Evolutionary conservation across 2,797 vertebrate species (phyloP), one percentile per base, ranked within the genome.

Genomic region (Rhabdophis nuchalis): DNA sequence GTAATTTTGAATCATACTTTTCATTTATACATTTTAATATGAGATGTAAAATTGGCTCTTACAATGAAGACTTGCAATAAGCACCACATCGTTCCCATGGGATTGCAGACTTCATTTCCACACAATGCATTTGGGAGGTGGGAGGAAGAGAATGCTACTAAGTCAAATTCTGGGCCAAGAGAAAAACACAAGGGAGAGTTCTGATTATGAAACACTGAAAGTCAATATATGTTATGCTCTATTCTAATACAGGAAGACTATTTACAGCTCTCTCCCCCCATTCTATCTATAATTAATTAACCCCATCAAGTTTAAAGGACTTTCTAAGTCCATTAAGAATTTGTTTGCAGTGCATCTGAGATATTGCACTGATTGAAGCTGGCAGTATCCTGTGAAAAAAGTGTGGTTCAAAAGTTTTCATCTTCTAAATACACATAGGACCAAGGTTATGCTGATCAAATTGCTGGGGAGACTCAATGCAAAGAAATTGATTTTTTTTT

Each of bases 11-110:
- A 50, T 90, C 20, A 29, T 41, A 32, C 85, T 92, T 88, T 85
- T 90, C 50, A 88, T 92, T 90, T 89, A 87, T 20, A 64, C 64
- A 52, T 29, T 95, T 85, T 93, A 85, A 41, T 27, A 86, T 86
- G 88, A 91, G 41, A 92, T 18, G 29, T 54, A 72, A 93, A 77
- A 90, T 91, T 32, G 14, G 29, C 27, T 91, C 12, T 58, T 86
- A 92, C 52, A 89, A 57, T 32, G 50, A 91, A 89, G 14, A 57
- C 53, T 57, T 2, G 14, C 50, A 1, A 6, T 53, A 57, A 91
- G 92, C 86, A 25, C 77, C 41, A n/a, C 64, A 4, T 5, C 87
- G 0, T 92, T 95, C 20, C 77, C 25, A 56, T 53, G 25, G 36
- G 86, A 92, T 1, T 16, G 50, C 88, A 82, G 58, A 85, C 54